Base-by-base conservation (phyloP, 2,113 vertebrate genomes). In the Percopsis transmontana region DNA sequence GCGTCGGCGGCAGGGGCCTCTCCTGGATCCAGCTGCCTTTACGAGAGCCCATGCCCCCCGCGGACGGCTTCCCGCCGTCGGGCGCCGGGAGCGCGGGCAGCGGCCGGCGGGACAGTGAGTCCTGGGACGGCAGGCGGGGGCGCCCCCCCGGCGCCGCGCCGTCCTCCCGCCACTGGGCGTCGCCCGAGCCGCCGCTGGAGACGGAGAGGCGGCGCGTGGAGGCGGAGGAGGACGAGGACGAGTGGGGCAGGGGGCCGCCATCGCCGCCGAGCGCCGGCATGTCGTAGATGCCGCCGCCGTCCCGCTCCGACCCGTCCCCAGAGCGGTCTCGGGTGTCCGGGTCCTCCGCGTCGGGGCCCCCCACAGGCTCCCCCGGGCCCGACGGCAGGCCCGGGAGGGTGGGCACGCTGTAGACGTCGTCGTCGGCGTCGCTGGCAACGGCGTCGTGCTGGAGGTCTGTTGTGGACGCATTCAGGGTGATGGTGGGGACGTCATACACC, bases 1-100 rank as follows among this genome's bases (percentile, higher is more conserved):
- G 94, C 1, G 94, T 94, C 0, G 93, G 95, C 0, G 95, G 95
- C 3, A 96, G 87, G 11, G 95, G 95, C 14, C 95, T 82, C 82
- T 95, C 95, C 77, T 96, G 95, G 76, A 96, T 96, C 89, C 90
- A 92, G 85, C 94, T 96, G 9, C 94, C 93, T 55, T 95, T 96
- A 16, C 95, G 92, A 18, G 91, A 90, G 38, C 92, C 92, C 91
- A 93, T 91, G 12, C 93, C 91, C 11, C 88, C 88, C 1, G 85
- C 86, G 10, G 93, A 85, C 0, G 94, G 86, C 38, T 92, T 92
- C 0, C 91, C 93, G 0, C 91, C 93, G 6, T 94, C 94, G 2
- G 90, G 79, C 53, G 93, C 88, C 0, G 95, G 95, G 21, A 96
- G 90, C 0, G 95, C 95, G 0, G 95, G 95, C 71, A 97, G 62